Percentiles rank a stretch among this genome's conserved stretches.
phyloP scores from a whole-genome alignment of 2,797 vertebrate genomes.

The Pelobates cultripes region DNA sequence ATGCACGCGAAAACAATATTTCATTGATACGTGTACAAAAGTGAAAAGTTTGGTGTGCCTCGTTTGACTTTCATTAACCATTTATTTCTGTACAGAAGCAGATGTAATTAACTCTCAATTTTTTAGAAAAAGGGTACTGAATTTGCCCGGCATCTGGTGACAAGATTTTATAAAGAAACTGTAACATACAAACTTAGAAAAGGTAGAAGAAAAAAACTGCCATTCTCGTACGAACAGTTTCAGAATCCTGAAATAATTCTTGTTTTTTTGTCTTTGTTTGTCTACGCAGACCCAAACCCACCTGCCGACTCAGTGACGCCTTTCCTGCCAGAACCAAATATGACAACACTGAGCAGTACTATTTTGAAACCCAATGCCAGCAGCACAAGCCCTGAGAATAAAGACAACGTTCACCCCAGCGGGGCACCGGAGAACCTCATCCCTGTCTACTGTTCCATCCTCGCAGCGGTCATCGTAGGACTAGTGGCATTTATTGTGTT shows the following conservation, averaged over 20 bases:
- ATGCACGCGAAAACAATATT: too few species aligned
- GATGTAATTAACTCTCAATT: too few species aligned
- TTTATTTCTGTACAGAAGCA: too few species aligned
- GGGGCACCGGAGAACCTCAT: constrained; percentile 90
- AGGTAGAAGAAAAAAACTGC: too few species aligned
- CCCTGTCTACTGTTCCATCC: constrained; percentile 96
- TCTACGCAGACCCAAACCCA: constrained; percentile 51
- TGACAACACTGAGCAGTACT: constrained; percentile 63
- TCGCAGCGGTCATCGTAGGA: constrained; percentile 91
- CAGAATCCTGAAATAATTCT: not conserved
- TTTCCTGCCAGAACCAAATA: constrained; percentile 55
- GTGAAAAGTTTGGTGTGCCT: too few species aligned
- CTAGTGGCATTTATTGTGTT: constrained; percentile 91
- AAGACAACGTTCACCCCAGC: constrained; percentile 79
- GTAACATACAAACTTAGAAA: too few species aligned
- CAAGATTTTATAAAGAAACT: too few species aligned
- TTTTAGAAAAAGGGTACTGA: too few species aligned
- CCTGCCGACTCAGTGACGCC: constrained; percentile 66
- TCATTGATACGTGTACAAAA: too few species aligned
- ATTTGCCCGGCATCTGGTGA: too few species aligned
- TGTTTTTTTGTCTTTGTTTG: not conserved
- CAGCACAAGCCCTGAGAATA: constrained; percentile 73
- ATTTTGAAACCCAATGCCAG: constrained; percentile 75
- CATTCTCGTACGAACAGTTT: too few species aligned
- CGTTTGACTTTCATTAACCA: too few species aligned